A percentile compares a stretch with the other conserved stretches of the same genome.
Evolutionary conservation across 2,888 invertebrate genomes (phyloP).

Genomic region (Flexamia atlantica): DNA sequence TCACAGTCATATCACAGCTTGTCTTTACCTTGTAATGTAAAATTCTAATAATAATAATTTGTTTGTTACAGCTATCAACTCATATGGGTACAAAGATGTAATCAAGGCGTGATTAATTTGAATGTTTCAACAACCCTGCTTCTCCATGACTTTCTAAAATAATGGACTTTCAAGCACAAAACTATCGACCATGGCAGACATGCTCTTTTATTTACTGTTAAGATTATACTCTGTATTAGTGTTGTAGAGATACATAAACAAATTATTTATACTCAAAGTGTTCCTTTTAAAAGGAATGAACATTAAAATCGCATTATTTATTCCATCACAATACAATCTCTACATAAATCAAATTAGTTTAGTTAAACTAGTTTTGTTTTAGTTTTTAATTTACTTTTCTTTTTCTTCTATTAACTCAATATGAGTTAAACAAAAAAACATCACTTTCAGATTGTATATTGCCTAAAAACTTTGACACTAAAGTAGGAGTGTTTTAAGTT

Average conservation of each 20-base stretch:
- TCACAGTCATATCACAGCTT: too few species aligned
- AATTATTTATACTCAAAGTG: neutral
- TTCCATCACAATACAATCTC: neutral
- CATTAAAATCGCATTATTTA: constrained; percentile 13
- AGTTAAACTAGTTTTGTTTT: too few species aligned
- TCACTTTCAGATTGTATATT: too few species aligned
- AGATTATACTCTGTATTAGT: constrained; percentile 15
- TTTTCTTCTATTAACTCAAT: too few species aligned
- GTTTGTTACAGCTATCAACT: constrained; percentile 69
- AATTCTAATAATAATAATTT: too few species aligned
- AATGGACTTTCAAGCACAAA: neutral
- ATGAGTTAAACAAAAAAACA: too few species aligned
- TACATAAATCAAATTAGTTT: too few species aligned
- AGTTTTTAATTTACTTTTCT: too few species aligned
- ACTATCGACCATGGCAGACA: neutral
- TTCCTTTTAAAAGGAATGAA: neutral
- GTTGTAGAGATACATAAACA: neutral
- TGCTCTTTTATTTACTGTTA: neutral
- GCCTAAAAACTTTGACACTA: too few species aligned
- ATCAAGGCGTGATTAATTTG: constrained; percentile 41
- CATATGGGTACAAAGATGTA: constrained; percentile 69
- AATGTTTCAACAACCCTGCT: neutral
- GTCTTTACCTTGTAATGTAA: too few species aligned
- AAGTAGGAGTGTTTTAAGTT: too few species aligned
- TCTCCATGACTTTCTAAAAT: neutral